Percentiles rank a stretch among this genome's conserved stretches.
phyloP scores from a whole-genome alignment of 2,797 vertebrate genomes.

The Pangasius djambal region DNA sequence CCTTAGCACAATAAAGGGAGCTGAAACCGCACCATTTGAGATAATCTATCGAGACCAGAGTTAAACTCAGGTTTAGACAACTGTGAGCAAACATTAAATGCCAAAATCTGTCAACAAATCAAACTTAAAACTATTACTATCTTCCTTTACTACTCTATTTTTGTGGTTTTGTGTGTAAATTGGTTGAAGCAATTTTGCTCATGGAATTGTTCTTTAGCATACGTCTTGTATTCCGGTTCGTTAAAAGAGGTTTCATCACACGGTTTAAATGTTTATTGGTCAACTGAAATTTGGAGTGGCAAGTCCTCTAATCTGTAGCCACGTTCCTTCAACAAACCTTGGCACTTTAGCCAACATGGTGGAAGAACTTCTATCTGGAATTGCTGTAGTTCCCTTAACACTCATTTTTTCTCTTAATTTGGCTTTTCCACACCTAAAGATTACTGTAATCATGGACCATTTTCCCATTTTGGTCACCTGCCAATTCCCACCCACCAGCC shows the following conservation, averaged over 20 bases:
- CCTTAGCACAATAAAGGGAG: slow-evolving; percentile 39
- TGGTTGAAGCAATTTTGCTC: neutral
- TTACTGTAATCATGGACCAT: too few species aligned
- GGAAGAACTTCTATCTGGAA: neutral
- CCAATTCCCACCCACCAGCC: neutral
- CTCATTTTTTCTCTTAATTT: neutral
- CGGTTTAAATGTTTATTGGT: neutral
- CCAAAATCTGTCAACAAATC: neutral
- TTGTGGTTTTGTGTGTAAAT: neutral
- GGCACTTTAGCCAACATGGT: neutral
- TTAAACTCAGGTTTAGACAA: neutral
- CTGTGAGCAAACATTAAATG: neutral
- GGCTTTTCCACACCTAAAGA: neutral
- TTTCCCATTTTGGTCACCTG: neutral
- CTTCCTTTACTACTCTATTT: neutral
- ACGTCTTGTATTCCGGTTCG: neutral
- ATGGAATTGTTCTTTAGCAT: neutral
- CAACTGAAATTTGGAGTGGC: neutral
- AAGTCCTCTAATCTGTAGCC: neutral
- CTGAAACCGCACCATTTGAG: neutral
- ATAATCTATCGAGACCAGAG: slow-evolving; percentile 23
- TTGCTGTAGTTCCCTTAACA: neutral
- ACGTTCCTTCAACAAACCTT: neutral
- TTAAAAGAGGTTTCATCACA: neutral
- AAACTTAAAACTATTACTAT: neutral